Evolutionary conservation across 1,140 invertebrate species (phyloP).

Genomic region (Lordiphosa mommai): DNA sequence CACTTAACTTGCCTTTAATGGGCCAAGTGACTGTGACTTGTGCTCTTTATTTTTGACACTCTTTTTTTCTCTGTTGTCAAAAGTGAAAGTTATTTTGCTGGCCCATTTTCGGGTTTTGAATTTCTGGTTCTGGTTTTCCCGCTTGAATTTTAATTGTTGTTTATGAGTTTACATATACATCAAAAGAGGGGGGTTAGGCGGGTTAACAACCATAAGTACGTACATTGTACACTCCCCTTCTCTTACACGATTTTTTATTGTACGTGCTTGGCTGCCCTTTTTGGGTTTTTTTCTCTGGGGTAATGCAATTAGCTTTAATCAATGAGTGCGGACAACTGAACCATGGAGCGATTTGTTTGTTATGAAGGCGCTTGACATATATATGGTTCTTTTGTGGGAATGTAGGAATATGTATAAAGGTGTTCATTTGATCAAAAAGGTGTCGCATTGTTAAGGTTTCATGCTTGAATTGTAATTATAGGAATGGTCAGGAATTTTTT

Average conservation of each 20-base stretch:
- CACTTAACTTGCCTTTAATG: not conserved
- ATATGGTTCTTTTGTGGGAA: not conserved
- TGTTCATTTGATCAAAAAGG: constrained; percentile 9
- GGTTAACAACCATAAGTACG: constrained; percentile 34
- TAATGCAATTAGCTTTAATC: constrained; percentile 68
- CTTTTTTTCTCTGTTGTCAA: not conserved
- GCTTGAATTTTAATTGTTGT: constrained; percentile 47
- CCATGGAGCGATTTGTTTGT: constrained; percentile 32
- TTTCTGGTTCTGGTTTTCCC: constrained; percentile 27
- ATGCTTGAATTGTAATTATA: constrained; percentile 19
- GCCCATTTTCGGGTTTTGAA: constrained; percentile 16
- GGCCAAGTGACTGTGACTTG: constrained; percentile 5
- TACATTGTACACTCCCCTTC: not conserved
- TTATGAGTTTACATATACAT: constrained; percentile 18
- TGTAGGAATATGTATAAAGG: not conserved
- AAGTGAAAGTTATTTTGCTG: constrained; percentile 46
- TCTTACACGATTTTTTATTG: not conserved
- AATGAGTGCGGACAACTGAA: constrained; percentile 41
- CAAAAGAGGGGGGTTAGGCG: constrained; percentile 7
- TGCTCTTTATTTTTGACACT: not conserved
- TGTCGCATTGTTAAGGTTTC: constrained; percentile 20
- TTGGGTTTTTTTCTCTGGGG: constrained; percentile 31
- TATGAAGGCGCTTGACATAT: constrained; percentile 14
- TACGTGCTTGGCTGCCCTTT: constrained; percentile 30
- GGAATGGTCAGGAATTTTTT: not conserved